Base-by-base conservation (phyloP, 1,140 invertebrate species). In the Zaprionus africanus region DNA sequence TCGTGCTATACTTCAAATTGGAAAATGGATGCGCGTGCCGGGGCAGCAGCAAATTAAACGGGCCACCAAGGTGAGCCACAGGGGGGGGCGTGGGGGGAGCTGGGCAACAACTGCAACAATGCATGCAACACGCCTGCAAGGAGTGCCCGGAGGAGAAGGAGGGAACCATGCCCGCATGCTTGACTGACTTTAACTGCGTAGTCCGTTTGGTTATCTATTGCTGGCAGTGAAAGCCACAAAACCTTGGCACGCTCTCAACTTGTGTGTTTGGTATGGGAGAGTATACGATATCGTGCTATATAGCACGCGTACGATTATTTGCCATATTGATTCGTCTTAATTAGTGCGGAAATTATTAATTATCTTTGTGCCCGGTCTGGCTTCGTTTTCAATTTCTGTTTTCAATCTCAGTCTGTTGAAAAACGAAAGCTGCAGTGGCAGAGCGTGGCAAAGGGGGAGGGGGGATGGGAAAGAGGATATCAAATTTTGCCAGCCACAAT, bases 271-370 rank as follows among this genome's bases (percentile, higher is more conserved):
- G 1, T 56, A 34, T n/a, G n/a, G 31, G 9, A 11, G 0, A 34
- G 31, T 0, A 0, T 3, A 34, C 31, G 31, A 11, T 34, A 11
- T 34, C 31, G 31, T 34, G 31, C 31, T 34, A 34, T 34, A 56
- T 56, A 15, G 67, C 64, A 43, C 46, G 74, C 9, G 19, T 49
- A 43, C 46, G 74, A 5, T n/a, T 49, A 43, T 60, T 66, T 57
- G 34, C 17, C 2, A 26, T 63, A 68, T 73, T 72, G 72, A 68
- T 49, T 56, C 67, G 62, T 34, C 85, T 81, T 81, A 88, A 88
- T 88, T 90, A 77, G 85, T 90, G 85, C 84, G 85, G 85, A 88
- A 88, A 88, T 88, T 88, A 90, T 88, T 90, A 87, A 87, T 88
- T 88, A 80, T 83, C 63, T 73, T 59, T 79, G n/a, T 46, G 65